A percentile compares a stretch with the other conserved stretches of the same genome.
Evolutionary conservation across 92 coral and sea anemone genomes (phyloP).

Genomic region (Nematostella vectensis): DNA sequence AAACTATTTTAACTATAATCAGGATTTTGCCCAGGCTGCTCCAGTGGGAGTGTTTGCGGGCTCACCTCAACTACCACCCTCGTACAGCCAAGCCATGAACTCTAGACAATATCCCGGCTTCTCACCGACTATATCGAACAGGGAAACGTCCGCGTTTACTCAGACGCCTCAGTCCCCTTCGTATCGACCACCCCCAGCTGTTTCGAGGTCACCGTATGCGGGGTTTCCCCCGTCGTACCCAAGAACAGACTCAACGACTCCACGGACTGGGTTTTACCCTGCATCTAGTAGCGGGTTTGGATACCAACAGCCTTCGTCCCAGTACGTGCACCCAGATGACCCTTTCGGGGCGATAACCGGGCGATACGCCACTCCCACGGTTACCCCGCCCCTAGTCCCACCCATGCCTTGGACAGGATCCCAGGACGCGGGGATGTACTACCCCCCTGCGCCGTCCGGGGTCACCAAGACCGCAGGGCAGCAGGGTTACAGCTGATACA

Average conservation of each 20-base stretch:
- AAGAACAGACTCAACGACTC: constrained; percentile 1
- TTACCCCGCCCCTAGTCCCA: neutral
- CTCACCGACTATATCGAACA: constrained; percentile 11
- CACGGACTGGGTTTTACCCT: constrained; percentile 18
- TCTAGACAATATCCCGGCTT: constrained; percentile 24
- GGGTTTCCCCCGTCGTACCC: constrained; percentile 16
- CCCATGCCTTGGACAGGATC: neutral
- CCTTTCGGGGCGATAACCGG: constrained; percentile 10
- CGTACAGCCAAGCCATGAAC: constrained; percentile 10
- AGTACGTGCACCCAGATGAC: constrained; percentile 17
- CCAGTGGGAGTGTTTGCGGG: constrained; percentile 11
- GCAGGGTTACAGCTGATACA: neutral
- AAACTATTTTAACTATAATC: constrained; percentile 21
- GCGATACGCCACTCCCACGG: neutral
- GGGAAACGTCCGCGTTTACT: constrained; percentile 23
- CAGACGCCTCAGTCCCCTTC: constrained; percentile 32
- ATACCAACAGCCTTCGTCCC: constrained; percentile 12
- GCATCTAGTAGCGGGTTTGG: constrained; percentile 8
- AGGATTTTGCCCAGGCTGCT: constrained; percentile 9
- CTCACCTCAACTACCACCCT: constrained; percentile 10
- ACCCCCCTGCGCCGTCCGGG: neutral
- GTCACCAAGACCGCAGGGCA: neutral
- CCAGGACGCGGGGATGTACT: neutral
- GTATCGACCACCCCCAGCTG: constrained; percentile 11
- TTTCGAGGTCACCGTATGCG: neutral